Evolutionary conservation across 2,113 vertebrate genomes (phyloP).

Genomic region (Myanophis thanlyinensis): DNA sequence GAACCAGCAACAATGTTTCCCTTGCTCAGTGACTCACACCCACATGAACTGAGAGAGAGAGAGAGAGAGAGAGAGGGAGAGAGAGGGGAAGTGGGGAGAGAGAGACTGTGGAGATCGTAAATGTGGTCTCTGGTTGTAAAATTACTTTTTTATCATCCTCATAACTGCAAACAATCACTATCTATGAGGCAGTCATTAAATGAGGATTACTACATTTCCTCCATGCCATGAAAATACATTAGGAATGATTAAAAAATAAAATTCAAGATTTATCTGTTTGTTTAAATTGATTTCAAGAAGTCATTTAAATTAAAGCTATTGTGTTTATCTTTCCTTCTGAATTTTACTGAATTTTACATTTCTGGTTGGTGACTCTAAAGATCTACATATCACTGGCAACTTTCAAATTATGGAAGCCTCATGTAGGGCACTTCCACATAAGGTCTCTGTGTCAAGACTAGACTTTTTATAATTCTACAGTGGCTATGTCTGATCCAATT

Average conservation of each 20-base stretch:
- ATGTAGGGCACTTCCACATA: background rate
- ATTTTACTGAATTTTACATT: background rate
- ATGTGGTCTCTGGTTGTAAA: background rate
- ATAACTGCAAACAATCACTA: background rate
- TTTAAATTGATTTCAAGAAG: background rate
- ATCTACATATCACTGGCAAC: background rate
- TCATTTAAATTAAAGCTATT: background rate
- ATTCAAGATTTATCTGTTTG: background rate
- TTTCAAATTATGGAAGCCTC: background rate
- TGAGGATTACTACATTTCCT: background rate
- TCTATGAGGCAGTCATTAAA: background rate
- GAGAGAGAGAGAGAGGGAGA: background rate
- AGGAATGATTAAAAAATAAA: background rate
- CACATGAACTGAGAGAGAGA: background rate
- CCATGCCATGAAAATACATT: background rate
- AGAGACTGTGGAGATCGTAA: background rate
- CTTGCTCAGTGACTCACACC: background rate
- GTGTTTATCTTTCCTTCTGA: background rate
- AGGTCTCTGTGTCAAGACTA: background rate
- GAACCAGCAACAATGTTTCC: no score
- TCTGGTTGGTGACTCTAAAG: background rate
- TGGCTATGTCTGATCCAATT: background rate
- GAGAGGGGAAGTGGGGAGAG: background rate
- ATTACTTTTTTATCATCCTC: background rate
- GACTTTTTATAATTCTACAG: background rate